These are phyloP conservation scores for Andrena chrysosceles DNA, from an alignment of 2,888 invertebrate genomes.

Conservation along the genomic window DNA sequence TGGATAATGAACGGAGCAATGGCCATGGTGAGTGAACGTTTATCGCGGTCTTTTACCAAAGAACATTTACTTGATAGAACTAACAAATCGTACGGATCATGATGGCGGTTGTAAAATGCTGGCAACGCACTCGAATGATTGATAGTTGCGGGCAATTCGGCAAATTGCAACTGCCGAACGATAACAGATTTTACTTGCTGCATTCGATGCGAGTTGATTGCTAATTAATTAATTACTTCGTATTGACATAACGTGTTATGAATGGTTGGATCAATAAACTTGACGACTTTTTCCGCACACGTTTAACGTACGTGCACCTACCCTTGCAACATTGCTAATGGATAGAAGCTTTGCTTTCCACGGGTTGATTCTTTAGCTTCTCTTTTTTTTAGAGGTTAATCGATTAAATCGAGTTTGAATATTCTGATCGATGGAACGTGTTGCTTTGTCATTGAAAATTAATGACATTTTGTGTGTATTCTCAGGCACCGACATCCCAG, in stretches of 20 bases:
- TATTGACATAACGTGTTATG: not conserved
- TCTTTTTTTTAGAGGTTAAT: not conserved
- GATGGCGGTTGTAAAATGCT: slow-evolving; percentile 66
- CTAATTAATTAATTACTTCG: not conserved
- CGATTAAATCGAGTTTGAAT: not conserved
- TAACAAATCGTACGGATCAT: slow-evolving; percentile 46
- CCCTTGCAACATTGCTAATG: not conserved
- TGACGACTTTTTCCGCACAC: not conserved
- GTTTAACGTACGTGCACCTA: not conserved
- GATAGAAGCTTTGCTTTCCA: not conserved
- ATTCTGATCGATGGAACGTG: too few relatives aligned
- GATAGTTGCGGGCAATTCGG: not conserved
- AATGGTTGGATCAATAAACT: slow-evolving; percentile 18
- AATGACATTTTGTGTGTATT: slow-evolving; percentile 50
- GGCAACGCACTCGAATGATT: slow-evolving; percentile 37
- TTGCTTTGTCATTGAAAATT: not conserved
- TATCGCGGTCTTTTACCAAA: not conserved
- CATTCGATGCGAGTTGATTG: not conserved
- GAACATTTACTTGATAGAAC: not conserved
- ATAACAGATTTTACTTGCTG: not conserved
- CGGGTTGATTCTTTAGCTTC: not conserved
- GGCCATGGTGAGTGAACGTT: slow-evolving; percentile 79
- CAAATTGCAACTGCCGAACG: not conserved
- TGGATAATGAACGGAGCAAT: slow-evolving; percentile 82
- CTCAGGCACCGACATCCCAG: slow-evolving; percentile 78